Conservation (phyloP, 2,113 vertebrate species). For the Sminthopsis crassicaudata region DNA sequence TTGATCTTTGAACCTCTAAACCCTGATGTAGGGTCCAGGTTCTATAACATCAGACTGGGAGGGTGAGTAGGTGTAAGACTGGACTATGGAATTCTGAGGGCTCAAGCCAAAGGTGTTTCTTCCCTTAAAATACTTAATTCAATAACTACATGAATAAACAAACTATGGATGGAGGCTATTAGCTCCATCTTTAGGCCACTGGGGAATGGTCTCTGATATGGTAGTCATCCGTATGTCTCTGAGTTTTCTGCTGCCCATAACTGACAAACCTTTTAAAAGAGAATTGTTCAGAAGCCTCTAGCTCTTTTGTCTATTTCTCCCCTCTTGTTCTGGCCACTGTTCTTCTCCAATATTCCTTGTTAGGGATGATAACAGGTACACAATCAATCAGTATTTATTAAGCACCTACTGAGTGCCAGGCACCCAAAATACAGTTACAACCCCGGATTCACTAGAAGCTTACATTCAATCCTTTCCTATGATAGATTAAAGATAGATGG, state of each 20-base stretch:
- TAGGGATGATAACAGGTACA: background rate
- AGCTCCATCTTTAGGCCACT: background rate
- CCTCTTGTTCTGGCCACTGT: background rate
- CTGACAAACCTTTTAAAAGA: background rate
- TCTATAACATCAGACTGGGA: background rate
- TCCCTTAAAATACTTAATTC: background rate
- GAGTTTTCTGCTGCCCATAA: background rate
- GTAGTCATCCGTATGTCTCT: background rate
- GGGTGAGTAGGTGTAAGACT: background rate
- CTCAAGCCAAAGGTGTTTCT: background rate
- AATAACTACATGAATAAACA: background rate
- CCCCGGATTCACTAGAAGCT: background rate
- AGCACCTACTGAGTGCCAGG: fast-evolving
- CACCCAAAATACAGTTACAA: background rate
- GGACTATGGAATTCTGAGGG: background rate
- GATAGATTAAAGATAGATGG: background rate
- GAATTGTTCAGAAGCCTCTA: background rate
- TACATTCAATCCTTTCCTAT: background rate
- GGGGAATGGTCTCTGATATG: background rate
- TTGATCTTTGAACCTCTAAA: background rate
- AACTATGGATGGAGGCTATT: background rate
- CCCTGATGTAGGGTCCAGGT: background rate
- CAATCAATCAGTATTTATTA: background rate
- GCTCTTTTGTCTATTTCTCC: background rate
- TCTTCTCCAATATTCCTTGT: background rate